These are phyloP conservation scores for Enteromius mattozi DNA, from an alignment of 2,797 vertebrate species.

Conservation along the genomic window DNA sequence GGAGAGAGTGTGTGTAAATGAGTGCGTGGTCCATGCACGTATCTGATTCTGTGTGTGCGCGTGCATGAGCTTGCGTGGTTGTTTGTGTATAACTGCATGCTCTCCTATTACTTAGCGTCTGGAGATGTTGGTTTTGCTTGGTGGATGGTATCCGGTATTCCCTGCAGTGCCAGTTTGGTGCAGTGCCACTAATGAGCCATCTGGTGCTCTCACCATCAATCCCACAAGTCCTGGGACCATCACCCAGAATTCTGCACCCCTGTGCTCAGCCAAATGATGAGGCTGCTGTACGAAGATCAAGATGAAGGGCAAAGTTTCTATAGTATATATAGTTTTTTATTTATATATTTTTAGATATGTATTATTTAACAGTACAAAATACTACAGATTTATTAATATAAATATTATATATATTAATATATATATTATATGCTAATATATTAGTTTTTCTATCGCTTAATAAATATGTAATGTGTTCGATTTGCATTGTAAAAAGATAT, in stretches of 20 bases:
- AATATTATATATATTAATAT: not conserved
- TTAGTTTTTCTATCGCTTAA: too few species aligned
- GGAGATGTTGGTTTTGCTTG: constrained; percentile 37
- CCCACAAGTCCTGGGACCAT: constrained; percentile 38
- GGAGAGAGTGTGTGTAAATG: not conserved
- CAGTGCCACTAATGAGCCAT: constrained; percentile 56
- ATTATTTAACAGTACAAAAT: not conserved
- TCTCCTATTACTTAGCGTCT: constrained; percentile 23
- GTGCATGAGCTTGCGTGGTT: not conserved
- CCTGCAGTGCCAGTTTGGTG: constrained; percentile 45
- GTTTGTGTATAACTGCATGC: constrained; percentile 14
- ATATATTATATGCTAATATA: too few species aligned
- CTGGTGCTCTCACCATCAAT: constrained; percentile 54
- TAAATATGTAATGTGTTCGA: not conserved
- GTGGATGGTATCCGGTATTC: constrained; percentile 20
- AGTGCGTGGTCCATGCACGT: constrained; percentile 1
- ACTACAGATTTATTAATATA: not conserved
- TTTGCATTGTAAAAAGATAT: too few species aligned
- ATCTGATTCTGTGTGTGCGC: constrained; percentile 11
- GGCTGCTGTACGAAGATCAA: not conserved
- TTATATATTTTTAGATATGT: not conserved
- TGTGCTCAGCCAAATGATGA: constrained; percentile 15
- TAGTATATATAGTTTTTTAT: not conserved
- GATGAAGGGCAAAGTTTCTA: constrained; percentile 8
- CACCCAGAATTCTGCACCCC: constrained; percentile 19